A percentile compares a stretch with the other conserved stretches of the same genome.
Evolutionary conservation across 2,113 vertebrate genomes (phyloP).

Genomic region (Clupea harengus): DNA sequence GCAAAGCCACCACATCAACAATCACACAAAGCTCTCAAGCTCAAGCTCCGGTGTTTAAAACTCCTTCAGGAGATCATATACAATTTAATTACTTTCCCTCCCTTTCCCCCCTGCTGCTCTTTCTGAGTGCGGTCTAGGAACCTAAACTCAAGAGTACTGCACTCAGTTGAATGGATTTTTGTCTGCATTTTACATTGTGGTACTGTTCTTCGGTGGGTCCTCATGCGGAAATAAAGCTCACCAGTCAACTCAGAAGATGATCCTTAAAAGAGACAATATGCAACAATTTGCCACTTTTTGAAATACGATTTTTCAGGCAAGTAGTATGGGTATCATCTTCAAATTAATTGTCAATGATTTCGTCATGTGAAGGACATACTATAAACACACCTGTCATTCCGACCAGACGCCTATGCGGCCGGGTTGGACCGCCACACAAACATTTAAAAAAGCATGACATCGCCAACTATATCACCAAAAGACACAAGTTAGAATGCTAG

Average conservation of each 20-base stretch:
- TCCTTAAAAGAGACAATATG: not conserved
- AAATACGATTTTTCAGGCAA: too few species aligned
- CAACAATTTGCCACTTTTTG: too few species aligned
- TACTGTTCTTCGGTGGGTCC: not conserved
- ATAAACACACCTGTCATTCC: too few species aligned
- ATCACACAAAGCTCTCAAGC: not conserved
- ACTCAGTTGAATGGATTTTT: not conserved
- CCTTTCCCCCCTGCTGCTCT: not conserved
- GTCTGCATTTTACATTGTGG: not conserved
- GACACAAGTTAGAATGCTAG: too few species aligned
- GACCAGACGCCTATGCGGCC: too few species aligned
- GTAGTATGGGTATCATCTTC: too few species aligned
- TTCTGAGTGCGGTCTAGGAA: not conserved
- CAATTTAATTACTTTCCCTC: not conserved
- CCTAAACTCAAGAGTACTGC: not conserved
- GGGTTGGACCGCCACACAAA: too few species aligned
- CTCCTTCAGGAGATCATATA: not conserved
- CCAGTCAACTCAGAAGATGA: not conserved
- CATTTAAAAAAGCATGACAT: too few species aligned
- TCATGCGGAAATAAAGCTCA: not conserved
- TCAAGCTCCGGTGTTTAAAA: not conserved
- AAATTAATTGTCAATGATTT: too few species aligned
- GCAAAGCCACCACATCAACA: conserved; percentile 15
- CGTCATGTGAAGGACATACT: too few species aligned
- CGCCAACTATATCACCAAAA: too few species aligned